Percentiles rank a stretch among this genome's conserved stretches.
These are phyloP conservation scores for Nilaparvata lugens DNA, from an alignment of 1,140 invertebrate genomes.

Conservation along the genomic window DNA sequence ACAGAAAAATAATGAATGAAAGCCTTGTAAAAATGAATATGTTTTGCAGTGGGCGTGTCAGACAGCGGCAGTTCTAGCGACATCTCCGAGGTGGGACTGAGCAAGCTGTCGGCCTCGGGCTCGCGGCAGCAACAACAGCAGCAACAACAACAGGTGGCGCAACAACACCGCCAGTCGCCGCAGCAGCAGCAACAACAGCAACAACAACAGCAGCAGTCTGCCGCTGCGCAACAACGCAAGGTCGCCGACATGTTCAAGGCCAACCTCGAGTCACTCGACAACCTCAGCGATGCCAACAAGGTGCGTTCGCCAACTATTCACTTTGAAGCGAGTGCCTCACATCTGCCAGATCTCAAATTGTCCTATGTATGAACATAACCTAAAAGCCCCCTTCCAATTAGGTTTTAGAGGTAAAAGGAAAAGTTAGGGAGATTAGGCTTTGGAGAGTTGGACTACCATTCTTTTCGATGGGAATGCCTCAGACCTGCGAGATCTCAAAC, in stretches of 20 bases:
- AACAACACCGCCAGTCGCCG: background rate
- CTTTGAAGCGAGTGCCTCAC: background rate
- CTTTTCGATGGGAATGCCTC: too few species aligned
- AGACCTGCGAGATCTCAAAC: too few species aligned
- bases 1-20: too few species aligned
- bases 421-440: too few species aligned
- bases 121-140: background rate
- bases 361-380: too few species aligned
- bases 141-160: background rate
- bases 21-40: constrained; percentile 17
- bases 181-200: constrained; percentile 1
- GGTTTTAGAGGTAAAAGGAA: too few species aligned
- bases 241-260: constrained; percentile 49
- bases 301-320: constrained; percentile 11
- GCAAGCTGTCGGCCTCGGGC: background rate
- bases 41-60: background rate
- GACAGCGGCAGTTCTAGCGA: background rate
- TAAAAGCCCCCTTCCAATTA: too few species aligned
- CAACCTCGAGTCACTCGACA: constrained; percentile 61
- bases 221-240: constrained; percentile 38
- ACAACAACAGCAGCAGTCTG: constrained; percentile 12
- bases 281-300: constrained; percentile 35
- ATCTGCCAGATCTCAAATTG: too few species aligned
- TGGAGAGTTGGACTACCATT: background rate
- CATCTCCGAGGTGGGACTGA: background rate